Evolutionary conservation across 2,113 vertebrate species (phyloP), one percentile per base, ranked within the genome.

Genomic region (Lepus europaeus): DNA sequence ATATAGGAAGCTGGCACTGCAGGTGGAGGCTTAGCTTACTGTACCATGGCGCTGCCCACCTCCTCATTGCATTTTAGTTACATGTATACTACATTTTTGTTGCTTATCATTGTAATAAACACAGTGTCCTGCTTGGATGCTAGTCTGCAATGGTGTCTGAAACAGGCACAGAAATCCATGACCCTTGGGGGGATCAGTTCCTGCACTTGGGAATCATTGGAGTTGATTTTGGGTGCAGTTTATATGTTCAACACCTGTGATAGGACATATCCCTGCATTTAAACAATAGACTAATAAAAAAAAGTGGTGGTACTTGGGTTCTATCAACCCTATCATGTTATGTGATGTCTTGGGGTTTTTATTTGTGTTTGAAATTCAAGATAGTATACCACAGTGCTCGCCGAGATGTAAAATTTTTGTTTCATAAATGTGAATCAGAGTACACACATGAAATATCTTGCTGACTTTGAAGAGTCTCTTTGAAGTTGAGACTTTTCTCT

Each of bases 321-420:
- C 31, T 9, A 64, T 49, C 11, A 19, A n/a, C 23, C 87, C 61
- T 74, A 33, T 82, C 80, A 81, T 91, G 86, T 87, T 68, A 63
- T 33, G 49, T n/a, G 74, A 68, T 23, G 66, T 93, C 61, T 92
- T 81, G 13, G n/a, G 59, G 49, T 19, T 78, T 94, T 88, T 53
- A 53, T 64, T 95, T 79, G 33, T 74, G 27, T 90, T 85, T 77
- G 91, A 94, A 81, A 90, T 64, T 87, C 20, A 85, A 93, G 77
- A 89, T 68, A 45, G 16, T 70, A 19, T 91, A 86, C 73, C 0
- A 29, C 59, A 74, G 66, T 81, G 11, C 39, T 82, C 36, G 70
- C 56, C 51, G 29, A 93, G 77, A 63, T 27, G 10, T 14, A 31
- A 7, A 81, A 64, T 74, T 66, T 92, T 93, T 6, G 45, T 81